Percentiles rank a stretch among this genome's conserved stretches.
These are phyloP conservation scores for Zonotrichia leucophrys DNA, from an alignment of 2,113 vertebrate genomes.

Conservation along the genomic window DNA sequence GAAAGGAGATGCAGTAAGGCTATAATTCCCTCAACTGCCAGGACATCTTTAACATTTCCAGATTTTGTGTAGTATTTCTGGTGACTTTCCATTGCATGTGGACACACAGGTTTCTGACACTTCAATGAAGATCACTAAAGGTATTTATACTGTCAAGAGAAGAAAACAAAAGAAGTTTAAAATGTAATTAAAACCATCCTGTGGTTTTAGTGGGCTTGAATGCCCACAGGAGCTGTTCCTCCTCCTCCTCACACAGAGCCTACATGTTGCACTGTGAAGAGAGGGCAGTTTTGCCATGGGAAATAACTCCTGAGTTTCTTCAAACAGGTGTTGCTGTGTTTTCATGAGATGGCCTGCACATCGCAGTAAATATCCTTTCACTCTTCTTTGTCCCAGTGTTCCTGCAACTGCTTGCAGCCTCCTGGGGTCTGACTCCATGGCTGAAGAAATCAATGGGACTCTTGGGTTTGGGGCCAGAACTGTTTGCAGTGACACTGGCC, in stretches of 20 bases:
- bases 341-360: neutral
- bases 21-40: neutral
- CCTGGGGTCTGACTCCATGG: neutral
- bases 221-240: neutral
- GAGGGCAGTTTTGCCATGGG: neutral
- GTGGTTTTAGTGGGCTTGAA: neutral
- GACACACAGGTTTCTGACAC: neutral
- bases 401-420: neutral
- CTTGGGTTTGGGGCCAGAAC: neutral
- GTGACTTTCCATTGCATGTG: neutral
- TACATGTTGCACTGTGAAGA: neutral
- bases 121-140: neutral
- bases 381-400: neutral
- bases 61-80: neutral
- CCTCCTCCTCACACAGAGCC: neutral
- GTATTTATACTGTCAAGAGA: neutral
- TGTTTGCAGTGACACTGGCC: neutral
- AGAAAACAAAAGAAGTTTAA: neutral
- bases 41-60: neutral
- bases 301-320: neutral
- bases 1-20: neutral
- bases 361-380: neutral
- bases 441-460: neutral
- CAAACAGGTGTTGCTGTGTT: neutral
- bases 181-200: neutral